These are phyloP conservation scores for Diabrotica balteata DNA, from an alignment of 2,888 invertebrate genomes.

Conservation along the genomic window DNA sequence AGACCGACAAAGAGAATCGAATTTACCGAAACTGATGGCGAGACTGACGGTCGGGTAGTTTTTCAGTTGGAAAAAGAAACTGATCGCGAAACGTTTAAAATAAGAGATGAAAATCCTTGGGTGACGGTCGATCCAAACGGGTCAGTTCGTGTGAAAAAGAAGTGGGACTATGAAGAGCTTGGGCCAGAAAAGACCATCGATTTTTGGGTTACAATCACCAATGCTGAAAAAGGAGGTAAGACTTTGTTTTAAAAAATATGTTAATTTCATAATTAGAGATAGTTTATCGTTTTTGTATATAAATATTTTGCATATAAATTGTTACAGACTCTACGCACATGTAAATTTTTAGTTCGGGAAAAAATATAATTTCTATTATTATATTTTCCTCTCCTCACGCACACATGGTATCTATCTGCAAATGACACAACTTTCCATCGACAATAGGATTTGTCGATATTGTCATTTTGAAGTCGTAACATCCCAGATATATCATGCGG, in stretches of 20 bases:
- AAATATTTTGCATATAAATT: no score
- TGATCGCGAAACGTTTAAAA: slow-evolving; percentile 90
- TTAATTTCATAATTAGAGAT: no score
- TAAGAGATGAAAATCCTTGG: slow-evolving; percentile 93
- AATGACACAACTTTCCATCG: no score
- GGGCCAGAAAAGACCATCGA: slow-evolving; percentile 95
- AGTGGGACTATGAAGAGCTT: slow-evolving; percentile 95
- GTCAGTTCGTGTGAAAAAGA: slow-evolving; percentile 91
- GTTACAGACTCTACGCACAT: no score
- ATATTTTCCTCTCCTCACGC: no score
- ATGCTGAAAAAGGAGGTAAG: slow-evolving; percentile 87
- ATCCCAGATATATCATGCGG: no score
- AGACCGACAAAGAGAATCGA: slow-evolving; percentile 93
- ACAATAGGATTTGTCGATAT: no score
- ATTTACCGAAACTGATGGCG: slow-evolving; percentile 90
- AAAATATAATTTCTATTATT: no score
- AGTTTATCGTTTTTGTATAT: no score
- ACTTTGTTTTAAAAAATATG: slow-evolving; percentile 47
- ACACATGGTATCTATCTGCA: no score
- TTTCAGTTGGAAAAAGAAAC: slow-evolving; percentile 92
- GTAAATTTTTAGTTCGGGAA: no score
- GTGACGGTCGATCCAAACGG: slow-evolving; percentile 92
- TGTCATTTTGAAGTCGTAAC: no score
- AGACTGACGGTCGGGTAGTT: slow-evolving; percentile 85
- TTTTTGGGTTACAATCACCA: slow-evolving; percentile 94